Evolutionary conservation across 2,113 vertebrate genomes (phyloP).

Genomic region (Genyomyrus donnyi): DNA sequence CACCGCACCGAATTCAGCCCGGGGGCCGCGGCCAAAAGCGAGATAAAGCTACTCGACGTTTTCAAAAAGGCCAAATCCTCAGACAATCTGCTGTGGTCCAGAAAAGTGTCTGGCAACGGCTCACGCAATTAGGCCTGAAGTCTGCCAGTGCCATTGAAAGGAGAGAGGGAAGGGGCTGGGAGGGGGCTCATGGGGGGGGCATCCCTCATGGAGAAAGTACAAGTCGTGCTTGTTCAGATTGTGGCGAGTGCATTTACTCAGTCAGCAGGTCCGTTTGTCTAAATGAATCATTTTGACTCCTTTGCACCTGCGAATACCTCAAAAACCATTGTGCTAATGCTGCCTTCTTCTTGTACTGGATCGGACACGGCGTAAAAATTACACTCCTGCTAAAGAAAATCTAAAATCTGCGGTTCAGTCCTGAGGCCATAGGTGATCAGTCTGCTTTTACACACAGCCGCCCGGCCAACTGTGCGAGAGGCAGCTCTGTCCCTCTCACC

Average conservation of each 20-base stretch:
- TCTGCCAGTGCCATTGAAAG: constrained; percentile 20
- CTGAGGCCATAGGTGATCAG: constrained; percentile 11
- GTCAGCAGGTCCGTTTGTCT: constrained; percentile 18
- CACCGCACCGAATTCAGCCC: constrained; percentile 33
- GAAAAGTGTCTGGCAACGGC: constrained; percentile 37
- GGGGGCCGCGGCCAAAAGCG: constrained; percentile 33
- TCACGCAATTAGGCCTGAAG: constrained; percentile 30
- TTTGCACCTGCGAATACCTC: constrained; percentile 17
- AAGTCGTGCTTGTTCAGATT: not conserved
- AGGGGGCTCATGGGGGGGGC: not conserved
- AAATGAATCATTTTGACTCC: constrained; percentile 1
- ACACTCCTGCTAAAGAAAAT: not conserved
- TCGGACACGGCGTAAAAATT: not conserved
- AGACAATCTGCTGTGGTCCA: constrained; percentile 29
- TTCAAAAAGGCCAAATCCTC: constrained; percentile 36
- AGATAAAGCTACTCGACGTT: constrained; percentile 34
- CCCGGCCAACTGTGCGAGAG: not conserved
- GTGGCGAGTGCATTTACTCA: not conserved
- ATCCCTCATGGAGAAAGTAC: constrained; percentile 13
- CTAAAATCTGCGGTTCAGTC: constrained; percentile 22
- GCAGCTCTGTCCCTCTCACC: not conserved
- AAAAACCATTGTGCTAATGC: constrained; percentile 11
- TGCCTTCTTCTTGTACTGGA: not conserved
- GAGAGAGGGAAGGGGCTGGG: not conserved
- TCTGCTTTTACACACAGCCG: constrained; percentile 19